Evolutionary conservation across 2,888 invertebrate genomes (phyloP).

Genomic region (Laspeyria flexula): DNA sequence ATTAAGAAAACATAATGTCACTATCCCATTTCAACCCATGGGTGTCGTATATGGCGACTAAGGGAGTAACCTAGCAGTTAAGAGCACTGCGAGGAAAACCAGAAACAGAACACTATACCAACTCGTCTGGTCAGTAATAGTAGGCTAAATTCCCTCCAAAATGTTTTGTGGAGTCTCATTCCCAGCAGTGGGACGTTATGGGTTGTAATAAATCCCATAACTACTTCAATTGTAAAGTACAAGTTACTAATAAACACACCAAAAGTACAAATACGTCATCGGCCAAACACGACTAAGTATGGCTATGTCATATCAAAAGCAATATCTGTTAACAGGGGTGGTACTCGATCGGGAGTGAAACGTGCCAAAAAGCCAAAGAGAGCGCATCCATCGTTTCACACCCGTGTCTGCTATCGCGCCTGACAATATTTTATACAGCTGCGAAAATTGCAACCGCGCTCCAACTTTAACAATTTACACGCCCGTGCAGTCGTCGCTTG

Average conservation of each 20-base stretch:
- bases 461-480: constrained; percentile 81
- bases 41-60: too few species aligned
- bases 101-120: too few species aligned
- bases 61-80: too few species aligned
- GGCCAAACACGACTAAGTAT: not conserved
- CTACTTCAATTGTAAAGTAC: too few species aligned
- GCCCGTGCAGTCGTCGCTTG: constrained; percentile 57
- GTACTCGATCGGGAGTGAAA: constrained; percentile 36
- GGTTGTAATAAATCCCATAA: too few species aligned
- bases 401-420: constrained; percentile 56
- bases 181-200: too few species aligned
- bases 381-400: constrained; percentile 58
- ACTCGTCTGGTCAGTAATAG: too few species aligned
- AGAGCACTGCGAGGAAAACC: too few species aligned
- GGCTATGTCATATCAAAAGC: constrained; percentile 15
- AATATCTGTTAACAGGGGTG: constrained; percentile 26
- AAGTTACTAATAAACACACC: not conserved
- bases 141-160: too few species aligned
- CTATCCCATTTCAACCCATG: too few species aligned
- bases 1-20: too few species aligned
- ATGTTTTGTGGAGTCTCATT: too few species aligned
- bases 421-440: constrained; percentile 79
- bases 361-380: constrained; percentile 71
- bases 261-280: not conserved
- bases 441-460: constrained; percentile 77